Evolutionary conservation across 2,113 vertebrate genomes (phyloP).

Genomic region (Actenoides lindsayi): DNA sequence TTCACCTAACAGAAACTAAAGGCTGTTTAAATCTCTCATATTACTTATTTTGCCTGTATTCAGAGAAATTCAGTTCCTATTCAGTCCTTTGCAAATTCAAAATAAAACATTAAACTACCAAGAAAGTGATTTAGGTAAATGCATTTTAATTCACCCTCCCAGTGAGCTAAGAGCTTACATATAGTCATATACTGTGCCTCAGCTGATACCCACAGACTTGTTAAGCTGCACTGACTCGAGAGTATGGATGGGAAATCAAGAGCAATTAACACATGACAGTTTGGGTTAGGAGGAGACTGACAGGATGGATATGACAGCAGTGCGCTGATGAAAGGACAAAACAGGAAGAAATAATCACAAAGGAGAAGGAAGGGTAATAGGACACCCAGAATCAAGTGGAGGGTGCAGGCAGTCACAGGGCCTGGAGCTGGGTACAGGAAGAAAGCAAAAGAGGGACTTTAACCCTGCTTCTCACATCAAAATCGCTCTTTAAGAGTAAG

Average conservation of each 20-base stretch:
- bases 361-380: background rate
- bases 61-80: background rate
- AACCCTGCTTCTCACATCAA: background rate
- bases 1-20: background rate
- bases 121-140: background rate
- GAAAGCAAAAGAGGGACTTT: background rate
- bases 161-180: background rate
- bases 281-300: background rate
- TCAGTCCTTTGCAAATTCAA: background rate
- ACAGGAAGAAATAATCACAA: background rate
- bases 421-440: background rate
- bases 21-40: background rate
- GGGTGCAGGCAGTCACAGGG: background rate
- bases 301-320: background rate
- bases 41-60: background rate
- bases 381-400: background rate
- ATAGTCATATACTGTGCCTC: background rate
- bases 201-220: rapidly evolving
- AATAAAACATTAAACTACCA: background rate
- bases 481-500: background rate
- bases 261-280: background rate
- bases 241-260: background rate
- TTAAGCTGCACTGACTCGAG: background rate
- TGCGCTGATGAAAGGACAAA: background rate
- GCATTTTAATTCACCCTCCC: background rate